Evolutionary conservation across 2,113 vertebrate genomes (phyloP).

Genomic region (Pongo abelii): DNA sequence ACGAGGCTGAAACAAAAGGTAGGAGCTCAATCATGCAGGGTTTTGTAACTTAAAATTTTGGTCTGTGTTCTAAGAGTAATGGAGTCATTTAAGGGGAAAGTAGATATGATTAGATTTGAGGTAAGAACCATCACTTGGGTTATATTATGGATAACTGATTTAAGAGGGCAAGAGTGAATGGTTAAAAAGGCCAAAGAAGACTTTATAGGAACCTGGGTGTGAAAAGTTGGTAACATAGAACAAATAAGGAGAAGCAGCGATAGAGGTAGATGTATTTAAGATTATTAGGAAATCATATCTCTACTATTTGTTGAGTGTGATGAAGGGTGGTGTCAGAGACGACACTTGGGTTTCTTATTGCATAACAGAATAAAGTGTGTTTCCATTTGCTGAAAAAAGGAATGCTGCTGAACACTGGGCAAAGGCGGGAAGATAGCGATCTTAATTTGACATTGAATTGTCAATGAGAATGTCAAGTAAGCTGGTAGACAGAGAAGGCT

Average conservation of each 20-base stretch:
- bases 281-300: conserved; percentile 11
- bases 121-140: not conserved
- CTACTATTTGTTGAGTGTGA: not conserved
- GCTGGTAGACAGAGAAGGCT: no score
- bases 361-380: not conserved
- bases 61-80: not conserved
- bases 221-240: not conserved
- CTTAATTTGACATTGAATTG: not conserved
- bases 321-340: not conserved
- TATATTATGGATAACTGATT: not conserved
- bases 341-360: not conserved
- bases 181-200: not conserved
- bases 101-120: not conserved
- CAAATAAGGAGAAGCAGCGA: not conserved
- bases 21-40: not conserved
- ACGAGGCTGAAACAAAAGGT: not conserved
- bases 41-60: not conserved
- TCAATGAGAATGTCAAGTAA: not conserved
- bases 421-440: not conserved
- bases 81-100: not conserved
- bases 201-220: not conserved
- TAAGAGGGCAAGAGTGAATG: not conserved
- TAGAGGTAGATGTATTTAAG: not conserved
- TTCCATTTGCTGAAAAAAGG: not conserved
- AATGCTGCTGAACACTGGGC: not conserved